phyloP scores from a whole-genome alignment of 2,888 invertebrate species.

The Caenorhabditis macrosperma region DNA sequence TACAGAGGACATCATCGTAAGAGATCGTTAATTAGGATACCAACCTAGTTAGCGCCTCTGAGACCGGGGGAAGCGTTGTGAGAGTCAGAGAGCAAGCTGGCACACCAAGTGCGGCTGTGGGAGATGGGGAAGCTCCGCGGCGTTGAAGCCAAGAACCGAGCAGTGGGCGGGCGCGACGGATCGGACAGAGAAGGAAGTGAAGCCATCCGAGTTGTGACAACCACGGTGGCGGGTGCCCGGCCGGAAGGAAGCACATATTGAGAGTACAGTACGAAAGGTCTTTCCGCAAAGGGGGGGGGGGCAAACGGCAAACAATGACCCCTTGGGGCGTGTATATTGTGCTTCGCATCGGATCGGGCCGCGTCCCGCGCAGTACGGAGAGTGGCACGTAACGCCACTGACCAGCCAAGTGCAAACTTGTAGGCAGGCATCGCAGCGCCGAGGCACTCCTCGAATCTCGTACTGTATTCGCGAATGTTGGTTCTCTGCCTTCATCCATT shows the following conservation, averaged over 20 bases:
- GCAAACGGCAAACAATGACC: constrained; percentile 65
- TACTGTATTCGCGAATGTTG: constrained; percentile 48
- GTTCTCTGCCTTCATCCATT: constrained; percentile 45
- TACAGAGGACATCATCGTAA: constrained; percentile 39
- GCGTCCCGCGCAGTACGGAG: constrained; percentile 53
- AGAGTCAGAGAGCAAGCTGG: constrained; percentile 3
- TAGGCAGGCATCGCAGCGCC: constrained; percentile 56
- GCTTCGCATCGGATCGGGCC: constrained; percentile 43
- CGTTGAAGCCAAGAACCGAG: constrained; percentile 30
- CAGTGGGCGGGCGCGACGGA: constrained; percentile 25
- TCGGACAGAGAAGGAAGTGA: constrained; percentile 46
- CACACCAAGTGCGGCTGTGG: constrained; percentile 1
- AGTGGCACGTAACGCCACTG: constrained; percentile 66
- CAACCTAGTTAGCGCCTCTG: constrained; percentile 6
- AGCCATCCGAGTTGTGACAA: constrained; percentile 50
- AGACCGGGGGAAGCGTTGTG: background rate
- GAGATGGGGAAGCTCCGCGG: background rate
- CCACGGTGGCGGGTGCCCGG: constrained; percentile 56
- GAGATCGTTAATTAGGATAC: constrained; percentile 31
- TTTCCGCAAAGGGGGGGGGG: constrained; percentile 50
- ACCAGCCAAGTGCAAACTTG: constrained; percentile 64
- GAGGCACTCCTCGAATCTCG: constrained; percentile 45
- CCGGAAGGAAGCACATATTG: constrained; percentile 57
- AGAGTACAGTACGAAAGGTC: constrained; percentile 55
- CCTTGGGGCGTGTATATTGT: constrained; percentile 60